These are phyloP conservation scores for Leptodactylus fallax DNA, from an alignment of 2,797 vertebrate species.

Conservation along the genomic window DNA sequence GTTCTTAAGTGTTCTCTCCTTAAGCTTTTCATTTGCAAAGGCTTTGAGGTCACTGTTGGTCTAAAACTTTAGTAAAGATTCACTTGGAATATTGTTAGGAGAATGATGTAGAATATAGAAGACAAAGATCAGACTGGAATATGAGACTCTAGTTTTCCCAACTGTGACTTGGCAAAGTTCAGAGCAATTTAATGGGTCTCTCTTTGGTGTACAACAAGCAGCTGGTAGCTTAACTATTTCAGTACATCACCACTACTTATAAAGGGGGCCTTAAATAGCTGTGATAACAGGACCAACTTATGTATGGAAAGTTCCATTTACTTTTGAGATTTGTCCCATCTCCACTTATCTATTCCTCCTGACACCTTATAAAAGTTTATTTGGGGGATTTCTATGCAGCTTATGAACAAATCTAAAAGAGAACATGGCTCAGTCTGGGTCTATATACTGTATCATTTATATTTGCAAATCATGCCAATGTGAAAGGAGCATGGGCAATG, in stretches of 20 bases:
- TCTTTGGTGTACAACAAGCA: conserved; percentile 41
- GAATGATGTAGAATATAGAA: conserved; percentile 18
- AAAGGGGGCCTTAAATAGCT: not conserved
- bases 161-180: conserved; percentile 55
- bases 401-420: not conserved
- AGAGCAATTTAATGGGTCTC: conserved; percentile 51
- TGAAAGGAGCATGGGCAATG: not conserved
- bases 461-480: not conserved
- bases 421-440: not conserved
- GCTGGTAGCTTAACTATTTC: conserved; percentile 40
- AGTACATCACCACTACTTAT: not conserved
- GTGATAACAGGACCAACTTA: not conserved
- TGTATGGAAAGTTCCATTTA: not conserved
- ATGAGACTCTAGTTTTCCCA: conserved; percentile 36
- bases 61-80: not conserved
- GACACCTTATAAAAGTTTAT: not conserved
- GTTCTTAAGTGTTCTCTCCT: too few relatives aligned
- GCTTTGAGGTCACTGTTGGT: too few relatives aligned
- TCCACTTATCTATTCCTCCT: not conserved
- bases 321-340: not conserved
- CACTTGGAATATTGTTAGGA: not conserved
- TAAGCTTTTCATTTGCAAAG: too few relatives aligned
- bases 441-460: not conserved
- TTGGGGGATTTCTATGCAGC: not conserved
- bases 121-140: conserved; percentile 31